phyloP scores from a whole-genome alignment of 2,888 invertebrate genomes.

The Ceraclea dissimilis region DNA sequence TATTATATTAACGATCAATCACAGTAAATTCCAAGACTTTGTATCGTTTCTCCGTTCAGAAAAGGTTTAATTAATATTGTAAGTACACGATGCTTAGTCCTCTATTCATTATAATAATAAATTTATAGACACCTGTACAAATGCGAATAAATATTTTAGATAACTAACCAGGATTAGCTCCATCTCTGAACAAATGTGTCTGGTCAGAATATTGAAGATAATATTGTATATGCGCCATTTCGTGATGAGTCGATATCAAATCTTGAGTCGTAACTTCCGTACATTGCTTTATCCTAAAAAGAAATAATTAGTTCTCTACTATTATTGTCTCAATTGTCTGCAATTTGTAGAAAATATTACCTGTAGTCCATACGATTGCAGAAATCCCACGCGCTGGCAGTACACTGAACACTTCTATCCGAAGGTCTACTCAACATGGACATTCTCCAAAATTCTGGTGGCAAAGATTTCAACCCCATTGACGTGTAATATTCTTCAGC shows the following conservation, averaged over 20 bases:
- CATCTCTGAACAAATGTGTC: constrained; percentile 67
- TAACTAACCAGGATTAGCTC: constrained; percentile 66
- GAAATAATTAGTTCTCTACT: not conserved
- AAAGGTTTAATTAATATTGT: no score
- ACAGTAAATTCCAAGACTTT: not conserved
- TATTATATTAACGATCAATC: not conserved
- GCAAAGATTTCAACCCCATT: constrained; percentile 70
- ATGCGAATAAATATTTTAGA: no score
- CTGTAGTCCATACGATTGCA: constrained; percentile 76
- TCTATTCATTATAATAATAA: no score
- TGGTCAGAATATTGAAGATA: constrained; percentile 71
- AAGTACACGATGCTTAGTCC: no score
- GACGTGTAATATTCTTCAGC: constrained; percentile 79
- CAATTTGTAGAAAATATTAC: constrained; percentile 35
- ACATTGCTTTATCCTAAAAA: constrained; percentile 71
- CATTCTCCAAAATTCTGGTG: constrained; percentile 77
- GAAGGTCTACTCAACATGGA: constrained; percentile 72
- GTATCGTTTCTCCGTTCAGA: not conserved
- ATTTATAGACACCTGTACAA: no score
- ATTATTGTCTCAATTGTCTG: not conserved
- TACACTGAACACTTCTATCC: constrained; percentile 64
- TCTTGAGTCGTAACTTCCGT: constrained; percentile 72
- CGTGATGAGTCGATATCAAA: constrained; percentile 70
- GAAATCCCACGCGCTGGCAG: constrained; percentile 80
- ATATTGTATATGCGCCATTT: constrained; percentile 78